These are phyloP conservation scores for Cosmia trapezina DNA, from an alignment of 2,888 invertebrate species.

Conservation along the genomic window DNA sequence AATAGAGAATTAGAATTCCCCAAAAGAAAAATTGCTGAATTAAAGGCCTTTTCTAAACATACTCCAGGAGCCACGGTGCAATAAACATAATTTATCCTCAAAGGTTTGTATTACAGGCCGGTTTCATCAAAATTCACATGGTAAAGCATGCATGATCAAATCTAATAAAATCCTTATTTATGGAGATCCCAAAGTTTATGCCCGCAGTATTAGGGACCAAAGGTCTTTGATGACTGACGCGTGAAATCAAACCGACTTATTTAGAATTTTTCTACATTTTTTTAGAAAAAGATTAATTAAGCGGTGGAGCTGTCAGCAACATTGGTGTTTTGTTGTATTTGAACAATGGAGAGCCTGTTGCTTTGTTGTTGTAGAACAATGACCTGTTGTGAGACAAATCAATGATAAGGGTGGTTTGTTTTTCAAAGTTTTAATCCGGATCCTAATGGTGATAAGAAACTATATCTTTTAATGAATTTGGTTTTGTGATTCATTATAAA, in stretches of 20 bases:
- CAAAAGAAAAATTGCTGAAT: not conserved
- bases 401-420: constrained; percentile 17
- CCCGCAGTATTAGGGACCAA: constrained; percentile 25
- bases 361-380: constrained; percentile 35
- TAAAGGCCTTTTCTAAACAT: constrained; percentile 8
- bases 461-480: not conserved
- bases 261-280: not conserved
- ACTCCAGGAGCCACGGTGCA: constrained; percentile 36
- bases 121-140: constrained; percentile 20
- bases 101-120: constrained; percentile 4
- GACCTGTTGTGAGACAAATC: constrained; percentile 8
- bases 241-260: constrained; percentile 42
- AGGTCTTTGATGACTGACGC: constrained; percentile 48
- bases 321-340: constrained; percentile 34
- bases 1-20: not conserved
- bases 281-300: constrained; percentile 29
- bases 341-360: constrained; percentile 26
- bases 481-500: not conserved
- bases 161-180: constrained; percentile 47
- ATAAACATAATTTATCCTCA: constrained; percentile 26
- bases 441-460: not conserved
- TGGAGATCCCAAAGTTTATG: constrained; percentile 22
- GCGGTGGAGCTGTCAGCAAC: constrained; percentile 29
- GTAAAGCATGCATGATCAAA: constrained; percentile 40
- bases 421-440: not conserved